phyloP scores from a whole-genome alignment of 2,888 invertebrate genomes.

The Colostygia pectinataria region DNA sequence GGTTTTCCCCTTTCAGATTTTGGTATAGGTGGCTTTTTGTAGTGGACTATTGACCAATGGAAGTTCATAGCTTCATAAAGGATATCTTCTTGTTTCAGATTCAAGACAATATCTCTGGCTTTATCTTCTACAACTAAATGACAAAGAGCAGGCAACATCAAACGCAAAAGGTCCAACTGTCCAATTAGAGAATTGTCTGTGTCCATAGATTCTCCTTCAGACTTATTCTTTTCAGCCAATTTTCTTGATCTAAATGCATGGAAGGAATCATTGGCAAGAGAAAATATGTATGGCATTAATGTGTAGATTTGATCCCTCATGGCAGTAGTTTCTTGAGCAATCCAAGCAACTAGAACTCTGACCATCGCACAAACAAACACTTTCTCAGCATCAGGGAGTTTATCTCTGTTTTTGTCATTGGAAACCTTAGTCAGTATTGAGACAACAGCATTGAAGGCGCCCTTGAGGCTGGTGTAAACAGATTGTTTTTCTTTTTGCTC shows the following conservation, averaged over 20 bases:
- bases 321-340: conserved; percentile 94
- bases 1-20: conserved; percentile 90
- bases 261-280: conserved; percentile 91
- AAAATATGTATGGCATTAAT: conserved; percentile 91
- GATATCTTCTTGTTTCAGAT: conserved; percentile 90
- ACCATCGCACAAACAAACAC: conserved; percentile 93
- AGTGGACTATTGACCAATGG: conserved; percentile 94
- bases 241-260: conserved; percentile 87
- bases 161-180: conserved; percentile 88
- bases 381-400: conserved; percentile 86
- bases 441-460: conserved; percentile 92
- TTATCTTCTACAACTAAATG: conserved; percentile 96
- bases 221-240: conserved; percentile 86
- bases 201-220: conserved; percentile 80
- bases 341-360: conserved; percentile 93
- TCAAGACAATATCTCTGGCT: conserved; percentile 90
- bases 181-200: conserved; percentile 73
- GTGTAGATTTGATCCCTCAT: conserved; percentile 92
- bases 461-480: conserved; percentile 94
- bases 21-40: conserved; percentile 91
- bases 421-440: conserved; percentile 88
- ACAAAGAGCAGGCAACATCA: conserved; percentile 94
- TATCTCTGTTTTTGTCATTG: conserved; percentile 88
- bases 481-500: conserved; percentile 96
- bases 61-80: conserved; percentile 90